Conservation (phyloP, 1,140 invertebrate genomes). For the Drosophila lowei region DNA sequence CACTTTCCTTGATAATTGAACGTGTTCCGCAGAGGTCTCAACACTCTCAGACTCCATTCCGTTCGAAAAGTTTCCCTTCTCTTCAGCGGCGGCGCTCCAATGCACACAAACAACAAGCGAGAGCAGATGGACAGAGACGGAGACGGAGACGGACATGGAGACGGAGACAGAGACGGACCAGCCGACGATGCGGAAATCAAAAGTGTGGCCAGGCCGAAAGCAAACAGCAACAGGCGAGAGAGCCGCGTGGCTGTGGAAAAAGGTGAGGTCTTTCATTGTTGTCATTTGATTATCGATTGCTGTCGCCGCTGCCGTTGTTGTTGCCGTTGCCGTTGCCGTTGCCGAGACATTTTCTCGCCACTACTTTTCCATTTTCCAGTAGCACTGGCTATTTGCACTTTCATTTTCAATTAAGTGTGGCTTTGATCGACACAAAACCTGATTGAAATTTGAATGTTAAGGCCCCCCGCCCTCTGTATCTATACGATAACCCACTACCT, state of each 20-base stretch:
- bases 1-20: constrained; percentile 66
- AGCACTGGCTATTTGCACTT: constrained; percentile 63
- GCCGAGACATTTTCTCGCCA: constrained; percentile 39
- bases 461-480: constrained; percentile 21
- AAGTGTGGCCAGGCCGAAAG: constrained; percentile 50
- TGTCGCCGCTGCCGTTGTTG: constrained; percentile 3
- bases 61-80: constrained; percentile 40
- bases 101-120: constrained; percentile 25
- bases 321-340: constrained; percentile 16
- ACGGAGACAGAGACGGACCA: not conserved
- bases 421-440: constrained; percentile 15
- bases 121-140: constrained; percentile 15
- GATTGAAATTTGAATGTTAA: constrained; percentile 66
- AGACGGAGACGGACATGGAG: constrained; percentile 7
- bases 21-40: constrained; percentile 32
- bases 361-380: constrained; percentile 27
- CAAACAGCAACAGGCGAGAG: constrained; percentile 20
- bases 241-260: constrained; percentile 16
- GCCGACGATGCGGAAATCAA: constrained; percentile 70
- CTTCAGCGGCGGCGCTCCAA: constrained; percentile 39
- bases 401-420: constrained; percentile 73
- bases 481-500: not conserved
- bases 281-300: constrained; percentile 70
- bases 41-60: constrained; percentile 9
- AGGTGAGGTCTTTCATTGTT: constrained; percentile 46